These are phyloP conservation scores for Melanotus villosus DNA, from an alignment of 2,888 invertebrate genomes.

Conservation along the genomic window DNA sequence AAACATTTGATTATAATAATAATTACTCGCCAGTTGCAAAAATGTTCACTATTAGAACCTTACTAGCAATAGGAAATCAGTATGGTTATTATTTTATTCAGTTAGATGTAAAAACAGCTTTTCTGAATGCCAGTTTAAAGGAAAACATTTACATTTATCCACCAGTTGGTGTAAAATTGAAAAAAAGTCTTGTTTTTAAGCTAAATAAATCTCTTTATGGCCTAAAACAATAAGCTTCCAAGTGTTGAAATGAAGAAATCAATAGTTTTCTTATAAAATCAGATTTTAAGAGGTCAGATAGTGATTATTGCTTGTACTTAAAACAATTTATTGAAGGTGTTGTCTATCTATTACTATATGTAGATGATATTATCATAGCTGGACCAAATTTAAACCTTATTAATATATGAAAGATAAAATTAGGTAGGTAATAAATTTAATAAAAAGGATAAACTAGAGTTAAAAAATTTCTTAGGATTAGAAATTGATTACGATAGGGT, in stretches of 20 bases:
- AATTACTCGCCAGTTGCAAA: constrained; percentile 57
- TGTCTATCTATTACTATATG: not conserved
- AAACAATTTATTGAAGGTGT: not conserved
- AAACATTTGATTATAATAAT: constrained; percentile 51
- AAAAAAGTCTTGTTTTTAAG: not conserved
- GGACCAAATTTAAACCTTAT: not conserved
- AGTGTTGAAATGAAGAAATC: constrained; percentile 34
- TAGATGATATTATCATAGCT: not conserved
- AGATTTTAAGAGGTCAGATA: constrained; percentile 14
- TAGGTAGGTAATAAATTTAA: constrained; percentile 27
- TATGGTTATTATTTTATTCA: constrained; percentile 47
- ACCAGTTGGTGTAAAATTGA: constrained; percentile 37
- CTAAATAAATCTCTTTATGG: constrained; percentile 36
- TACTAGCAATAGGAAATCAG: constrained; percentile 54
- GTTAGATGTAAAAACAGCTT: constrained; percentile 50
- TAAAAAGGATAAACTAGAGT: constrained; percentile 45
- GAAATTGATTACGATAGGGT: constrained; percentile 46
- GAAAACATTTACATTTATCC: constrained; percentile 40
- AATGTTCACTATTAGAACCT: constrained; percentile 53
- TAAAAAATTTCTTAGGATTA: constrained; percentile 46
- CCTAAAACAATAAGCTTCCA: constrained; percentile 37
- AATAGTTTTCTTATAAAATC: constrained; percentile 15
- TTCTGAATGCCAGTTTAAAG: constrained; percentile 47
- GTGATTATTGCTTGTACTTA: constrained; percentile 18
- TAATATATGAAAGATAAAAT: not conserved